A percentile compares a stretch with the other conserved stretches of the same genome.
Evolutionary conservation across 2,888 invertebrate genomes (phyloP).

Genomic region (Bombylius discolor): DNA sequence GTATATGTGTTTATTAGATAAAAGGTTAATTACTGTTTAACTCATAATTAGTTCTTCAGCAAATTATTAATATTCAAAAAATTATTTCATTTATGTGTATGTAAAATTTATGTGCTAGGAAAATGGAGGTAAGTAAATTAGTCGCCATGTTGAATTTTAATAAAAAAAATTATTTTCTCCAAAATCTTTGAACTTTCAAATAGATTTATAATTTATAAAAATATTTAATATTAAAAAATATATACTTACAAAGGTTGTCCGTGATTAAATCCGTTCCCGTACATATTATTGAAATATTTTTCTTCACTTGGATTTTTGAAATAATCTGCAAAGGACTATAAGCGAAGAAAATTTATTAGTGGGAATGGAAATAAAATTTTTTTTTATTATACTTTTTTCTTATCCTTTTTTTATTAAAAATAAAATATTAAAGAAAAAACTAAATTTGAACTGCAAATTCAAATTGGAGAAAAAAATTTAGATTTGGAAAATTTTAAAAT

Average conservation of each 20-base stretch:
- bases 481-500: too few species aligned
- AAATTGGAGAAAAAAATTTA: too few species aligned
- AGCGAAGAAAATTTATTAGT: not conserved
- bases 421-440: too few species aligned
- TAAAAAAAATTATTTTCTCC: not conserved
- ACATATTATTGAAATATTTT: slow-evolving; percentile 2
- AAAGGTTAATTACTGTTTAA: too few species aligned
- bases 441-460: too few species aligned
- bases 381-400: not conserved
- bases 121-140: too few species aligned
- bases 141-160: not conserved
- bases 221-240: not conserved
- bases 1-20: too few species aligned
- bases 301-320: not conserved
- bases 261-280: slow-evolving; percentile 7
- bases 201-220: not conserved
- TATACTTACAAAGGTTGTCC: slow-evolving; percentile 9
- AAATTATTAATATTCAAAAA: not conserved
- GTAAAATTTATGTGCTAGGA: too few species aligned
- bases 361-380: not conserved
- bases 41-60: not conserved
- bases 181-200: not conserved
- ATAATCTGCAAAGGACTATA: not conserved
- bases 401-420: too few species aligned
- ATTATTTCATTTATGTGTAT: too few species aligned